Percentiles rank a stretch among this genome's conserved stretches.
These are phyloP conservation scores for Hydrozoanthus tunicans DNA, from an alignment of 64 coral and sea anemone genomes.

Conservation along the genomic window DNA sequence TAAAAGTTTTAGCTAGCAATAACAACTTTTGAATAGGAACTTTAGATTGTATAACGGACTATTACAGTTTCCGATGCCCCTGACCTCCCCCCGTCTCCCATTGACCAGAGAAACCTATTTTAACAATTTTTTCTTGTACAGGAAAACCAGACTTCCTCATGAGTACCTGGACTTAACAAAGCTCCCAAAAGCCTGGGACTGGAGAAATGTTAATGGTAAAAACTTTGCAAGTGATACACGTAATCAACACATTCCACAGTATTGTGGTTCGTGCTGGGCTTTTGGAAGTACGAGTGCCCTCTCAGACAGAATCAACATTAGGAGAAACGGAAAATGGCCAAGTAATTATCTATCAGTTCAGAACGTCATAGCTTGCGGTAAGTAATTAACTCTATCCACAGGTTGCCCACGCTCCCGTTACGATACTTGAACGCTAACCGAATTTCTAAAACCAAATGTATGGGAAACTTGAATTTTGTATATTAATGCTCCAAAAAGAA, in stretches of 20 bases:
- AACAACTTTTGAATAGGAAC: too few relatives aligned
- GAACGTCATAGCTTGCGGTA: conserved; percentile 39
- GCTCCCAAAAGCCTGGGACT: conserved; percentile 76
- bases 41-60: too few relatives aligned
- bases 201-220: conserved; percentile 74
- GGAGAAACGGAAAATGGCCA: conserved; percentile 13
- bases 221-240: conserved; percentile 97
- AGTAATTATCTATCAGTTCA: conserved; percentile 27
- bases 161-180: conserved; percentile 69
- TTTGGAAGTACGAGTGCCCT: conserved; percentile 45
- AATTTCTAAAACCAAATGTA: too few relatives aligned
- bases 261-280: conserved; percentile 53
- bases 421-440: too few relatives aligned
- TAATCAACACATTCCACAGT: conserved; percentile 97
- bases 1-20: too few relatives aligned
- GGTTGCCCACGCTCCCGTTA: too few relatives aligned
- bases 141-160: conserved; percentile 83
- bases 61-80: too few relatives aligned
- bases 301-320: conserved; percentile 47
- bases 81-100: too few relatives aligned
- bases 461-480: too few relatives aligned
- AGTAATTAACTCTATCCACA: conserved; percentile 1
- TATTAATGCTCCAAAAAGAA: too few relatives aligned
- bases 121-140: conserved; percentile 6
- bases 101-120: too few relatives aligned